A percentile compares a stretch with the other conserved stretches of the same genome.
phyloP scores from a whole-genome alignment of 2,113 vertebrate genomes.

The Rhipidura dahli region DNA sequence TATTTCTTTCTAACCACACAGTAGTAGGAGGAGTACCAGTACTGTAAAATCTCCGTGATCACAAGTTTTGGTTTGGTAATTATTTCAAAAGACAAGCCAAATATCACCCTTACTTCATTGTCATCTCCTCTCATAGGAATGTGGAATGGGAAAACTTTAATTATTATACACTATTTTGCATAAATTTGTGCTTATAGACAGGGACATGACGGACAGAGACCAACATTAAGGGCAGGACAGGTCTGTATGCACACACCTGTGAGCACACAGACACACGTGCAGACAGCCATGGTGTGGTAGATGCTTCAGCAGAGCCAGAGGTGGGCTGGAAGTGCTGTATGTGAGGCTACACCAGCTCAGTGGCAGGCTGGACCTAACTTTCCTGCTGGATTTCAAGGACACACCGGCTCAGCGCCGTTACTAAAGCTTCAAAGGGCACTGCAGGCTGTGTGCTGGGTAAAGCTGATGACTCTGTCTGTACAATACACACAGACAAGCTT shows the following conservation, averaged over 20 bases:
- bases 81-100: not conserved
- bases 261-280: not conserved
- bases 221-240: not conserved
- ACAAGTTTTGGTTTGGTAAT: not conserved
- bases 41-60: not conserved
- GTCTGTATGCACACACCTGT: not conserved
- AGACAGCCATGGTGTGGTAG: not conserved
- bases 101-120: not conserved
- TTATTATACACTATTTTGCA: not conserved
- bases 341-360: not conserved
- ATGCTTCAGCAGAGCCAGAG: not conserved
- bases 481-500: not conserved
- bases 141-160: not conserved
- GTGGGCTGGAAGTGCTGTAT: not conserved
- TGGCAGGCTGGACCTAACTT: not conserved
- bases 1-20: not conserved
- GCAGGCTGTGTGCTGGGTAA: not conserved
- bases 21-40: not conserved
- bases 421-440: not conserved
- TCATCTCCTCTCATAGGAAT: not conserved
- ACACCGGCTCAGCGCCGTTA: not conserved
- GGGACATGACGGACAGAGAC: no score
- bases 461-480: not conserved
- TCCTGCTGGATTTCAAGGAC: not conserved
- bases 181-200: rapidly evolving